phyloP scores from a whole-genome alignment of 2,888 invertebrate genomes.

The Boloria selene region DNA sequence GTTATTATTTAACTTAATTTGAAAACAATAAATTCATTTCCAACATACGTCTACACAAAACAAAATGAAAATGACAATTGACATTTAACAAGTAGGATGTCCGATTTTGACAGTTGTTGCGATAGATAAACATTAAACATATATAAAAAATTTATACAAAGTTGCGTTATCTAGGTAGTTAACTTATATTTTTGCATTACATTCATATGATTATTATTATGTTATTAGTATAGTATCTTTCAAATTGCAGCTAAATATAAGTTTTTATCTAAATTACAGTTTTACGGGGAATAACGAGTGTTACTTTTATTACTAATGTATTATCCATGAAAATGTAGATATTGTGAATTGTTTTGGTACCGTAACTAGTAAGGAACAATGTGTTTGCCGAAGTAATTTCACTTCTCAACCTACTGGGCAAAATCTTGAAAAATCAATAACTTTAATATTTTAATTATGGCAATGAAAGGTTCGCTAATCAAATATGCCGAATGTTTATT shows the following conservation, averaged over 20 bases:
- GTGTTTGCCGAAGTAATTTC: too few species aligned
- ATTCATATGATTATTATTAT: too few species aligned
- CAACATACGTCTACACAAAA: slow-evolving; percentile 58
- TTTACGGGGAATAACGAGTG: too few species aligned
- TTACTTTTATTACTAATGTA: too few species aligned
- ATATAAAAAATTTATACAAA: neutral
- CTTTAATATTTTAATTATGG: neutral
- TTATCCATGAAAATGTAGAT: too few species aligned
- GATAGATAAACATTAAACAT: neutral
- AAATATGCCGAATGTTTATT: neutral
- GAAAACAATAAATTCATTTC: slow-evolving; percentile 63
- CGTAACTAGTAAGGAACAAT: too few species aligned
- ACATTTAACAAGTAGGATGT: slow-evolving; percentile 43
- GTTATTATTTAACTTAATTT: slow-evolving; percentile 45
- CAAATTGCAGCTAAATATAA: too few species aligned
- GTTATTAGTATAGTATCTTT: too few species aligned
- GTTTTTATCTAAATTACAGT: too few species aligned
- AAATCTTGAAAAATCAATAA: slow-evolving; percentile 7
- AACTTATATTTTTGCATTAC: too few species aligned
- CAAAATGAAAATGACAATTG: slow-evolving; percentile 52
- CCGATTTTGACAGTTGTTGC: slow-evolving; percentile 20
- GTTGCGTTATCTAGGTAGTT: neutral
- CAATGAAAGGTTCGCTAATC: neutral
- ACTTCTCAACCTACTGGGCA: too few species aligned
- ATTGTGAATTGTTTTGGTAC: too few species aligned